Conservation (phyloP, 2,888 invertebrate genomes). For the Tetramorium bicarinatum region DNA sequence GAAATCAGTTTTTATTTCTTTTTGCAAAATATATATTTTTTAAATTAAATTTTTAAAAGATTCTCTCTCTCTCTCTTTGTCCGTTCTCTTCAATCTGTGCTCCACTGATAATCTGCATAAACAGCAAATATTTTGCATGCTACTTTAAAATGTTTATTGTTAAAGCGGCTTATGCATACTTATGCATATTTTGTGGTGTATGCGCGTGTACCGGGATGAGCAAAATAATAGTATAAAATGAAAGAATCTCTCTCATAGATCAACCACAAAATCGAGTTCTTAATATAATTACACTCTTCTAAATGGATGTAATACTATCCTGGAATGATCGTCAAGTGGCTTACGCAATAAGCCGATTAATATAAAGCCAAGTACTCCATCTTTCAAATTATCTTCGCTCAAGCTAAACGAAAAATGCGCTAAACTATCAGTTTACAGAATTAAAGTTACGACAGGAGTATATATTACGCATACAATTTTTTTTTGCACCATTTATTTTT, state of each 20-base stretch:
- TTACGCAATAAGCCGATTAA: slow-evolving; percentile 36
- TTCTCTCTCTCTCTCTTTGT: background rate
- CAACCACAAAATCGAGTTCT: background rate
- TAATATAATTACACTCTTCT: slow-evolving; percentile 21
- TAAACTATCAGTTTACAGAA: background rate
- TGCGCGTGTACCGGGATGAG: background rate
- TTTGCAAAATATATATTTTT: background rate
- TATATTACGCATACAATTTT: background rate
- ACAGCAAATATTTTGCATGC: slow-evolving; percentile 6
- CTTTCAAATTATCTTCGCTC: slow-evolving; percentile 14
- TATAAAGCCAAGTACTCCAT: background rate
- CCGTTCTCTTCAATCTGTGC: background rate
- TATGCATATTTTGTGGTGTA: slow-evolving; percentile 19
- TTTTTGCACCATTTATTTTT: background rate
- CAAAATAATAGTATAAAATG: slow-evolving; percentile 22
- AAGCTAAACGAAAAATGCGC: slow-evolving; percentile 3
- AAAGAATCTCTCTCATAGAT: background rate
- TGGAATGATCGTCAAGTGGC: background rate
- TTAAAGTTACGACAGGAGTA: background rate
- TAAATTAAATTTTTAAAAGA: background rate
- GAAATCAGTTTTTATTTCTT: background rate
- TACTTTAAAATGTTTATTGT: slow-evolving; percentile 3
- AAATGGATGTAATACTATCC: background rate
- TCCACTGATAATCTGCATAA: background rate
- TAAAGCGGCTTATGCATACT: slow-evolving; percentile 7